Conservation (phyloP, 1,140 invertebrate genomes). For the Brachionus rotundiformis region DNA sequence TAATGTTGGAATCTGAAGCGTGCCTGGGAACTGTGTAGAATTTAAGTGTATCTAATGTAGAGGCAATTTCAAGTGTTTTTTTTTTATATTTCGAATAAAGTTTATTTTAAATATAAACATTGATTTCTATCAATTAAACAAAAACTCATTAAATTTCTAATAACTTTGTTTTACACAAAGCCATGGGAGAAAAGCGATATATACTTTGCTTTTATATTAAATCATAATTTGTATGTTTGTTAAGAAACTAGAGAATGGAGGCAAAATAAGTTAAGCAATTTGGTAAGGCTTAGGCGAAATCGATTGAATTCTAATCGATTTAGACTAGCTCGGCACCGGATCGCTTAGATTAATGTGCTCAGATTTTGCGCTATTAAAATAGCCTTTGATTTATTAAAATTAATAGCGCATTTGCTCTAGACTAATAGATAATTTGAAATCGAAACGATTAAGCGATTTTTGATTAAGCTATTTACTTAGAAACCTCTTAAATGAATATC, state of each 20-base stretch:
- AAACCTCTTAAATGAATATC: not conserved
- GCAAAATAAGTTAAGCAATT: conserved; percentile 15
- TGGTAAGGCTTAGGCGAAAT: not conserved
- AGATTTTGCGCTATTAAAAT: not conserved
- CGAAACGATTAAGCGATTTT: conserved; percentile 19
- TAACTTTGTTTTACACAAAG: not conserved
- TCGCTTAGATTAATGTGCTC: conserved; percentile 10
- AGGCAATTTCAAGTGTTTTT: conserved; percentile 9
- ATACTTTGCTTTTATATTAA: conserved; percentile 1
- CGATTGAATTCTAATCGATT: not conserved
- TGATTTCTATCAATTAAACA: conserved; percentile 10
- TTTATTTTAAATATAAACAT: not conserved
- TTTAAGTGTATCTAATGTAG: not conserved
- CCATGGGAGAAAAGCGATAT: conserved; percentile 4
- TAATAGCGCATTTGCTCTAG: conserved; percentile 18
- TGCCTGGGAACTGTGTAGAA: not conserved
- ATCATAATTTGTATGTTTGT: not conserved
- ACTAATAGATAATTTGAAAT: conserved; percentile 20
- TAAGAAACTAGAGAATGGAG: conserved; percentile 1
- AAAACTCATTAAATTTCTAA: conserved; percentile 5
- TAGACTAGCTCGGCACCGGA: not conserved
- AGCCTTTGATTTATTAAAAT: conserved; percentile 14
- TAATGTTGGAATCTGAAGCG: not conserved
- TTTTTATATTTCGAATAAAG: not conserved
- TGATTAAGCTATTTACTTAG: conserved; percentile 14